Evolutionary conservation across 2,888 invertebrate genomes (phyloP).

Genomic region (Mycalesis mineus): DNA sequence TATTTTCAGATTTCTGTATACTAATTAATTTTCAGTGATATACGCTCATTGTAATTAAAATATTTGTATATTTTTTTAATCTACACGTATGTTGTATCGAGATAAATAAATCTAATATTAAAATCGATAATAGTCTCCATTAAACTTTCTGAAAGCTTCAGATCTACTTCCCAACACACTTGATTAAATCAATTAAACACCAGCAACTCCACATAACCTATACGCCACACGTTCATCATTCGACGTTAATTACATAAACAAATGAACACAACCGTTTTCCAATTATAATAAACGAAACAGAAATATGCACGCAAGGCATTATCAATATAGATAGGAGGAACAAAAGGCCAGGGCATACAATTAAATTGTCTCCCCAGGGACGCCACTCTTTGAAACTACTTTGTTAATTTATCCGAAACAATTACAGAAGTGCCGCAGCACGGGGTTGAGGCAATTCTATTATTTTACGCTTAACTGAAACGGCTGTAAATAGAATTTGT

Average conservation of each 20-base stretch:
- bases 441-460: constrained; percentile 54
- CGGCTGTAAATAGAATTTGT: constrained; percentile 30
- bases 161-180: no score
- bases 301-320: constrained; percentile 40
- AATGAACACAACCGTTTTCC: constrained; percentile 7
- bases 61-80: no score
- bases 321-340: constrained; percentile 55
- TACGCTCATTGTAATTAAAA: no score
- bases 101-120: no score
- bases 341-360: constrained; percentile 55
- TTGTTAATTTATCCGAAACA: constrained; percentile 74
- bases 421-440: constrained; percentile 64
- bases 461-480: constrained; percentile 57
- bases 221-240: no score
- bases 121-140: no score
- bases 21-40: no score
- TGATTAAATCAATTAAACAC: no score
- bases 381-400: constrained; percentile 69
- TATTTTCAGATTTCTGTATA: no score
- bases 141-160: no score
- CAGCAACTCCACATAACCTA: no score
- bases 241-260: neutral
- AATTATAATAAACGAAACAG: constrained; percentile 30
- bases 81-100: no score
- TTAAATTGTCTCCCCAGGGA: constrained; percentile 62